These are phyloP conservation scores for Tethea ocularis DNA, from an alignment of 2,888 invertebrate genomes.

Conservation along the genomic window DNA sequence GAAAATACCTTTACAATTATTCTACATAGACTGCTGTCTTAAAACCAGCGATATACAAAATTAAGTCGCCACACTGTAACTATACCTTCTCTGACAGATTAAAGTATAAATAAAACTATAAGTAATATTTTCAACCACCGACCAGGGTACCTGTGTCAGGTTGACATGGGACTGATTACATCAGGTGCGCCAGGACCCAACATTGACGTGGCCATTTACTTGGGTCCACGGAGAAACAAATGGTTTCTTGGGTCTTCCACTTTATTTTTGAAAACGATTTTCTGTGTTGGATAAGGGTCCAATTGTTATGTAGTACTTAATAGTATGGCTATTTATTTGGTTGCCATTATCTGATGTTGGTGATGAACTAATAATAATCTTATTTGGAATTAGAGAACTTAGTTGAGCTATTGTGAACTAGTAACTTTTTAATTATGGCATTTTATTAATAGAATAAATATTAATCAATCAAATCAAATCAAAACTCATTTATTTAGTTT, in stretches of 20 bases:
- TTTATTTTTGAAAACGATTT: conserved; percentile 7
- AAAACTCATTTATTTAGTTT: too few species aligned
- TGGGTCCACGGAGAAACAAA: conserved; percentile 31
- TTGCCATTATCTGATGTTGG: not conserved
- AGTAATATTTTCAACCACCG: not conserved
- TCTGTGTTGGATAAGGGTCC: conserved; percentile 9
- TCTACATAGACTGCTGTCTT: too few species aligned
- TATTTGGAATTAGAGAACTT: too few species aligned
- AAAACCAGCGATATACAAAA: too few species aligned
- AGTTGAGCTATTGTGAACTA: too few species aligned
- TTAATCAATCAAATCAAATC: too few species aligned
- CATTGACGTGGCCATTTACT: conserved; percentile 33
- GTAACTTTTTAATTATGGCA: too few species aligned
- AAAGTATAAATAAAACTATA: conserved; percentile 20
- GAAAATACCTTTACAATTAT: too few species aligned
- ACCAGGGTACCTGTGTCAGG: conserved; percentile 42
- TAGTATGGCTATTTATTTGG: not conserved
- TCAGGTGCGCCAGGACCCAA: conserved; percentile 37
- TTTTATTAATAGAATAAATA: too few species aligned
- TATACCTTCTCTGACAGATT: not conserved
- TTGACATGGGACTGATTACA: conserved; percentile 53
- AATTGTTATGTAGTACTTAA: not conserved
- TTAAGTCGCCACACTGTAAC: not conserved
- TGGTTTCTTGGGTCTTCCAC: conserved; percentile 21
- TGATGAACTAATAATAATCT: too few species aligned